Percentiles rank a stretch among this genome's conserved stretches.
Conservation (phyloP, 2,113 vertebrate species). For the Podiceps cristatus region DNA sequence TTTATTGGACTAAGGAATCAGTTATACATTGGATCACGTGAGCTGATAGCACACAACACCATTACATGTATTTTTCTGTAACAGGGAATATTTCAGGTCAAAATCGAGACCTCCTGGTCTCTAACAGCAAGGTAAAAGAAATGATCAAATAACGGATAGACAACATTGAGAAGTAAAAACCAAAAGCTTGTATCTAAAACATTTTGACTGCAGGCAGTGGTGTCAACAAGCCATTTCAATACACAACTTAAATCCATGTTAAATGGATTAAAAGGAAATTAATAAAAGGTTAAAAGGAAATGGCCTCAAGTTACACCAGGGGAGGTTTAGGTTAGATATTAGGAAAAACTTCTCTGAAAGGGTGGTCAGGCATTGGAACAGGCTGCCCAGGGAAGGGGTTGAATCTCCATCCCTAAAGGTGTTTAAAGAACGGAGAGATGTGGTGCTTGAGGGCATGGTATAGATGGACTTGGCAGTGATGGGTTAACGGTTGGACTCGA, state of each 20-base stretch:
- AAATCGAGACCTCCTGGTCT: not conserved
- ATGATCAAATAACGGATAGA: not conserved
- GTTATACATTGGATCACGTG: not conserved
- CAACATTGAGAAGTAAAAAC: not conserved
- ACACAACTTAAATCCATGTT: not conserved
- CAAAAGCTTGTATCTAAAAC: not conserved
- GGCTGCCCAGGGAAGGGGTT: too few species aligned
- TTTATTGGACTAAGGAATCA: not conserved
- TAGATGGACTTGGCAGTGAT: too few species aligned
- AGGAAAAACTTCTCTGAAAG: too few species aligned
- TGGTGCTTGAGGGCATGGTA: too few species aligned
- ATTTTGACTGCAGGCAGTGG: not conserved
- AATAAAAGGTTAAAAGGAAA: too few species aligned
- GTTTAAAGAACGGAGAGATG: too few species aligned
- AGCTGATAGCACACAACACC: not conserved
- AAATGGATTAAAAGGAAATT: too few species aligned
- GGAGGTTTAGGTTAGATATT: too few species aligned
- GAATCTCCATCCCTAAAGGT: too few species aligned
- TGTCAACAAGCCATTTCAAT: not conserved
- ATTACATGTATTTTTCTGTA: not conserved
- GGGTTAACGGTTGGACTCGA: too few species aligned
- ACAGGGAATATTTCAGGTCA: not conserved
- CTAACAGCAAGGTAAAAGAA: not conserved
- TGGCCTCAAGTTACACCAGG: too few species aligned
- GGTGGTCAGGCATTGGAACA: too few species aligned